Conservation (phyloP, 92 coral and sea anemone species). For the Porites cylindrica region DNA sequence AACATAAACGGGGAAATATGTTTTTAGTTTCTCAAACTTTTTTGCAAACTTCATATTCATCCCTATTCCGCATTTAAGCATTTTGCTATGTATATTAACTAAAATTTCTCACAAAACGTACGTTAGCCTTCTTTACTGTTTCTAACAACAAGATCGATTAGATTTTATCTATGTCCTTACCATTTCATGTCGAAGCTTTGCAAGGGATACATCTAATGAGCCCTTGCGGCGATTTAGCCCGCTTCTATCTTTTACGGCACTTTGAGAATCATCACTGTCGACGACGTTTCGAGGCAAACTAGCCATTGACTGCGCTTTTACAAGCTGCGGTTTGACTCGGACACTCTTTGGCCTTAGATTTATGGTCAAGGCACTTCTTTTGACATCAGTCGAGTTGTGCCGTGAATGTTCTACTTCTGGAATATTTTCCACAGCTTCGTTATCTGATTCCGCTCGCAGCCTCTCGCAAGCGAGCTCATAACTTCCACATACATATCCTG, state of each 20-base stretch:
- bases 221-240: slow-evolving; percentile 14
- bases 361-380: slow-evolving; percentile 16
- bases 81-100: background rate
- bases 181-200: slow-evolving; percentile 71
- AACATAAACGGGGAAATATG: too few species aligned
- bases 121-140: background rate
- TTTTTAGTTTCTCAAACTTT: too few species aligned
- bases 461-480: slow-evolving; percentile 29
- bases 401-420: slow-evolving; percentile 1
- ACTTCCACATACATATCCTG: slow-evolving; percentile 45
- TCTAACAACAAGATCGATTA: background rate
- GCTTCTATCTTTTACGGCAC: background rate
- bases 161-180: slow-evolving; percentile 33
- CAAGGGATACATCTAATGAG: slow-evolving; percentile 67
- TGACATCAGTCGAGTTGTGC: background rate
- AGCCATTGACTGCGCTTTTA: slow-evolving; percentile 28
- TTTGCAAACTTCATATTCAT: background rate
- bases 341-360: slow-evolving; percentile 11
- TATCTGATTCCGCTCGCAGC: slow-evolving; percentile 2
- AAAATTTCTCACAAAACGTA: background rate
- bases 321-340: slow-evolving; percentile 13
- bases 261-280: background rate
- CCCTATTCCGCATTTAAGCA: background rate
- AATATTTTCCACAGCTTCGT: background rate
- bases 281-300: slow-evolving; percentile 11